Evolutionary conservation across 1,140 invertebrate genomes (phyloP), one percentile per base, ranked within the genome.

Genomic region (Archegozetes longisetosus): DNA sequence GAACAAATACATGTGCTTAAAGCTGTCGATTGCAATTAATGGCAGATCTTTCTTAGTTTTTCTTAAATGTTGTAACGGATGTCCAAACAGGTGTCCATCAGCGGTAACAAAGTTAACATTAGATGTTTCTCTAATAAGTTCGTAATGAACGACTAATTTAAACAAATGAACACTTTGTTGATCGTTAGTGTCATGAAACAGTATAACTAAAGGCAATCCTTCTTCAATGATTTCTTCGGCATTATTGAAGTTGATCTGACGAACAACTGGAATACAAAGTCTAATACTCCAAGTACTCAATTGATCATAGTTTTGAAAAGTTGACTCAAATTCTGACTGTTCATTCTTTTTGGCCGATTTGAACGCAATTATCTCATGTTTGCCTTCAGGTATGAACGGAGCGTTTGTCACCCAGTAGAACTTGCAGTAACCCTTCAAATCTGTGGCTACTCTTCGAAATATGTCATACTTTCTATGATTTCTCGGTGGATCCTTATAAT

Each of bases 1-100:
- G 70, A 96, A 98, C 27, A 97, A 74, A 74, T 98, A 99, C 95
- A 98, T 98, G 68, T 99, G 95, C 58, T 90, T 80, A 75, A 98
- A 98, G 67, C 91, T 96, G 72, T 99, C 95, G 62, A 99, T 98
- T 1, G 93, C 95, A 64, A 99, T 87, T 1, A 99, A 72, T 0
- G 95, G 95, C 52, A 99, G 75, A 74, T 99, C 95, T 24, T 79
- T 76, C 47, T 82, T 74, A 4, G 79, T 81, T 76, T 98, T 98
- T 2, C 93, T 94, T 23, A 99, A 76, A 74, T 99, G 95, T 70
- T 97, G 89, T 3, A 99, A 75, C 0, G 95, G 95, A 79, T 99
- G 95, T 50, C 92, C 88, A 74, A 98, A 99, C 68, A 88, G 84
- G 25, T 84, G 76, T 24, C 95, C 95, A 76, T 98, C 93, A 13